A percentile compares a stretch with the other conserved stretches of the same genome.
phyloP scores from a whole-genome alignment of 30 jellyfish, hydroid and myxozoan genomes.

The Catostylus mosaicus region DNA sequence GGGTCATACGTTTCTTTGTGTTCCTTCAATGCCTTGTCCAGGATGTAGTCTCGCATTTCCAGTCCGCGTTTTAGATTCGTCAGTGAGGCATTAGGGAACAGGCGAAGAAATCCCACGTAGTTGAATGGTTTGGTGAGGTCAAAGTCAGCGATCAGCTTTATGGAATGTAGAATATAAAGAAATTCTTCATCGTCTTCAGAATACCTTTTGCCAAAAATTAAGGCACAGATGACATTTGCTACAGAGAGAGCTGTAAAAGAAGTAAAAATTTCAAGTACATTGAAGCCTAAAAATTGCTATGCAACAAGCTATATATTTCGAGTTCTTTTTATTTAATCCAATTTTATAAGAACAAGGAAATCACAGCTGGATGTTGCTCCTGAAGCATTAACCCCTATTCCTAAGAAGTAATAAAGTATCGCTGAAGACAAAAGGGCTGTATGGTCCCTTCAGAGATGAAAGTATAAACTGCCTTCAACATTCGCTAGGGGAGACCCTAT shows the following conservation, averaged over 20 bases:
- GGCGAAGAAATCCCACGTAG: conserved; percentile 68
- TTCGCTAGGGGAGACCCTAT: no score
- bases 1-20: conserved; percentile 75
- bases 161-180: conserved; percentile 20
- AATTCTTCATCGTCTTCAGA: conserved; percentile 58
- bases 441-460: no score
- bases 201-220: conserved; percentile 66
- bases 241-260: conserved; percentile 48
- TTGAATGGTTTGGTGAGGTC: conserved; percentile 16
- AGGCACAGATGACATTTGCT: conserved; percentile 57
- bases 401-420: no score
- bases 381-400: no score
- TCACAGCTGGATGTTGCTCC: no score
- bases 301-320: no score
- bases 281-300: no score
- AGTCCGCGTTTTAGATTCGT: conserved; percentile 53
- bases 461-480: no score
- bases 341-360: no score
- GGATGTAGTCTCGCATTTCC: conserved; percentile 47
- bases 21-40: conserved; percentile 18
- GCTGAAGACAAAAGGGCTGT: no score
- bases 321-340: no score
- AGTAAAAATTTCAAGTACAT: no score
- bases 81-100: conserved; percentile 55
- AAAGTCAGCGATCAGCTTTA: background rate